phyloP scores from a whole-genome alignment of 2,113 vertebrate species.

The Phylloscopus trochiloides region DNA sequence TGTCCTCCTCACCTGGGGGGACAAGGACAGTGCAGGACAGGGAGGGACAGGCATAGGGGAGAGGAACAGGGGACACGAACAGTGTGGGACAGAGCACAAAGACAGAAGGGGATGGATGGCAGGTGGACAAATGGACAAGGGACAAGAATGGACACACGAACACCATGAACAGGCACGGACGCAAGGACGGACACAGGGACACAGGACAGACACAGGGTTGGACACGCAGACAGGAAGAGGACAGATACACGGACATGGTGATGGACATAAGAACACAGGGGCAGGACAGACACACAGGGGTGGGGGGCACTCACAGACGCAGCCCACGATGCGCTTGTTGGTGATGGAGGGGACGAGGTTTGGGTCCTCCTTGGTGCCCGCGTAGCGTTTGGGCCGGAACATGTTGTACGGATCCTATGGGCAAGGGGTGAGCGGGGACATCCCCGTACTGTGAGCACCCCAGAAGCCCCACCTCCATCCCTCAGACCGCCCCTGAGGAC shows the following conservation, averaged over 20 bases:
- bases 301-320: slow-evolving; percentile 79
- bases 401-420: slow-evolving; percentile 84
- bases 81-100: background rate
- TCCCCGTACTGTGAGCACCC: fast-evolving
- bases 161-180: too few relatives aligned
- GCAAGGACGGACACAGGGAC: too few relatives aligned
- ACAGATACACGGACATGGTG: too few relatives aligned
- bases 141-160: background rate
- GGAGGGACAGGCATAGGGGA: background rate
- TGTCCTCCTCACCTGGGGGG: slow-evolving; percentile 86
- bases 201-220: too few relatives aligned
- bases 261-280: background rate
- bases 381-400: slow-evolving; percentile 77
- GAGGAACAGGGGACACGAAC: background rate
- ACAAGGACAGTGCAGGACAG: background rate
- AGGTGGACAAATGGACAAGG: background rate
- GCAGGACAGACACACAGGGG: background rate
- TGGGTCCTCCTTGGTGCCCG: slow-evolving; percentile 85
- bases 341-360: slow-evolving; percentile 85
- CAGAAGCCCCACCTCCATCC: too few relatives aligned
- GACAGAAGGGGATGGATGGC: background rate
- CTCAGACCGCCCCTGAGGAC: background rate
- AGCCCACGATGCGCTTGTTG: slow-evolving; percentile 87
- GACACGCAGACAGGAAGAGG: background rate
- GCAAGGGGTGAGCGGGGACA: background rate